phyloP scores from a whole-genome alignment of 2,113 vertebrate species.

The Rhinoderma darwinii region DNA sequence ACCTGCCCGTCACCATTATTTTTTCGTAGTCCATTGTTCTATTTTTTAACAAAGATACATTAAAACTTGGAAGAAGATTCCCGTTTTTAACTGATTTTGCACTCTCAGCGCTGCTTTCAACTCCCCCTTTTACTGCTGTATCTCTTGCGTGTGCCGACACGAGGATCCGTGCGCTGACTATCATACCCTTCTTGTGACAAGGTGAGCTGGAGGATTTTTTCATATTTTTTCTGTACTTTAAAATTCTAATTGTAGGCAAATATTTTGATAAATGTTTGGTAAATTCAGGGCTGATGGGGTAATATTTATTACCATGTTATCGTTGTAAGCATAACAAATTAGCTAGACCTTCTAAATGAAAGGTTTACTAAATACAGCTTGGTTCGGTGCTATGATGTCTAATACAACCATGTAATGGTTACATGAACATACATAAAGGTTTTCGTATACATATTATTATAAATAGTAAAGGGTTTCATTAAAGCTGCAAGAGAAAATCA shows the following conservation, averaged over 20 bases:
- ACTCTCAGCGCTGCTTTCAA: no score
- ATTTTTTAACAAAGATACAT: no score
- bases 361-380: background rate
- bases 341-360: background rate
- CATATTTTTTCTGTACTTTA: background rate
- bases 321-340: background rate
- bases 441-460: background rate
- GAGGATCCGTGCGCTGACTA: no score
- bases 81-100: no score
- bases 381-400: background rate
- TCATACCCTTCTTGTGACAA: no score
- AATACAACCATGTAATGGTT: background rate
- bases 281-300: slow-evolving; percentile 10
- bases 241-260: background rate
- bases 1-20: no score
- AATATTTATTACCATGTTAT: background rate
- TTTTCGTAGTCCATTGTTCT: no score
- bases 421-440: background rate
- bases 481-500: background rate
- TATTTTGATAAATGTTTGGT: background rate
- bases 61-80: no score
- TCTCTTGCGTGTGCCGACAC: no score
- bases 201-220: no score
- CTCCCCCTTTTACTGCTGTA: no score
- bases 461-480: background rate